Percentiles rank a stretch among this genome's conserved stretches.
Evolutionary conservation across 2,113 vertebrate species (phyloP).

Genomic region (Calonectris borealis): DNA sequence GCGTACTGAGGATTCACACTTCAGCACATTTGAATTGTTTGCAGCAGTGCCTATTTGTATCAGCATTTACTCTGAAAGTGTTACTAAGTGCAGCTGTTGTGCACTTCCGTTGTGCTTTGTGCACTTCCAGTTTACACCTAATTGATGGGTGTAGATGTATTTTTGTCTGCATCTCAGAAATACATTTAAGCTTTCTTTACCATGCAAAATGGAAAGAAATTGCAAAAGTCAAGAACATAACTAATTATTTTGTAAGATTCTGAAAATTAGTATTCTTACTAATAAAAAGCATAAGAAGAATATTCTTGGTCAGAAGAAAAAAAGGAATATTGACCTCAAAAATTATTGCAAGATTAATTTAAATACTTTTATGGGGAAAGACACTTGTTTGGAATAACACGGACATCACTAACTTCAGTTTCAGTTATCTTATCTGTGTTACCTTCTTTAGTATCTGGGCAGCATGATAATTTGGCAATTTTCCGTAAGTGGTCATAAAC

Average conservation of each 20-base stretch:
- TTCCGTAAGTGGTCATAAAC: not conserved
- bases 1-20: not conserved
- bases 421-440: not conserved
- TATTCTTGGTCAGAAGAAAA: not conserved
- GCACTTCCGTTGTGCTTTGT: not conserved
- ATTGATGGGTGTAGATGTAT: not conserved
- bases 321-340: not conserved
- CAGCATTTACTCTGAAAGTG: not conserved
- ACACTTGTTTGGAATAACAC: not conserved
- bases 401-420: not conserved
- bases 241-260: not conserved
- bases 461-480: not conserved
- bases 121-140: not conserved
- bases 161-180: not conserved
- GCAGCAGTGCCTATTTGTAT: not conserved
- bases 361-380: not conserved
- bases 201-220: constrained; percentile 54
- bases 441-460: not conserved
- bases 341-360: not conserved
- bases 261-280: not conserved
- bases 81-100: not conserved
- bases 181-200: constrained; percentile 14
- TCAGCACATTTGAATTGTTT: not conserved
- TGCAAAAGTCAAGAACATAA: constrained; percentile 34
- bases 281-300: not conserved